Conservation (phyloP, 2,113 vertebrate genomes). For the Lathamus discolor region DNA sequence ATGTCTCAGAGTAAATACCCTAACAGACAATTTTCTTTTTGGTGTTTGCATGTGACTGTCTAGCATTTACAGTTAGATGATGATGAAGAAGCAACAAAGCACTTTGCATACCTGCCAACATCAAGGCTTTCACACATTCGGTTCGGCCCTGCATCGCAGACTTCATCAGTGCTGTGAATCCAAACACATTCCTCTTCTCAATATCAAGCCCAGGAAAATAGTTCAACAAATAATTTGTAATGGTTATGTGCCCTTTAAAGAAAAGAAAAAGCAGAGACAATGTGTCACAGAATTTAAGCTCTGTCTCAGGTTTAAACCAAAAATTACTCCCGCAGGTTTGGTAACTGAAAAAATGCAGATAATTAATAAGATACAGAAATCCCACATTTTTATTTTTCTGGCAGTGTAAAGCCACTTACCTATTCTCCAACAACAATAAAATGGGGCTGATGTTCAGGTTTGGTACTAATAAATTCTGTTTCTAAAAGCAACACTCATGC, state of each 20-base stretch:
- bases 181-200: conserved; percentile 89
- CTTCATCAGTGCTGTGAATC: conserved; percentile 96
- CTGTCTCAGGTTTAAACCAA: not conserved
- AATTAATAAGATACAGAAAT: not conserved
- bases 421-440: not conserved
- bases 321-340: not conserved
- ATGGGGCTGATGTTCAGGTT: not conserved
- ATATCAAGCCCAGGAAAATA: conserved; percentile 91
- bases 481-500: not conserved
- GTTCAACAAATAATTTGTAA: conserved; percentile 94
- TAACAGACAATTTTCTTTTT: not conserved
- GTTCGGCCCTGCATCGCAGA: conserved; percentile 91
- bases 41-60: not conserved
- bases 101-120: conserved; percentile 86
- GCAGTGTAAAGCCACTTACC: not conserved
- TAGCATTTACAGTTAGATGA: not conserved
- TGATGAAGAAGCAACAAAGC: not conserved
- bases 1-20: not conserved
- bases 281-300: accelerated
- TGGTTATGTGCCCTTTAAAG: conserved; percentile 87
- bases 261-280: not conserved
- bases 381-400: conserved; percentile 1
- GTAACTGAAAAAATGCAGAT: not conserved
- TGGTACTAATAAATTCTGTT: not conserved
- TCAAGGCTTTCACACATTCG: conserved; percentile 89